Conservation (phyloP, 1,140 invertebrate genomes). For the Diachasmimorpha longicaudata region DNA sequence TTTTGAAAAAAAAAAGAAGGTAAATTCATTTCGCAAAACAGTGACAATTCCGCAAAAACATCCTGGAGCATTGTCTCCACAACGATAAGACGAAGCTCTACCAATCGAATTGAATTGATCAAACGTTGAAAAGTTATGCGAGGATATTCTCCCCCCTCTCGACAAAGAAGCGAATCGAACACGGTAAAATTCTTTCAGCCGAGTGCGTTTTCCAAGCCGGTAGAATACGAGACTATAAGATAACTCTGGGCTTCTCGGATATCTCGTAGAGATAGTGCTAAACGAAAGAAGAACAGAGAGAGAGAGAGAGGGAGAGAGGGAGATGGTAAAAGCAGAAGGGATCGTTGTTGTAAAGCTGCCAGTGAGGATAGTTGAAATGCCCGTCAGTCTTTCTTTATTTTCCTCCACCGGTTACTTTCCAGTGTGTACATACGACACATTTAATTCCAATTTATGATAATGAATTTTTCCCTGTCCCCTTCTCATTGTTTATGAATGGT, state of each 20-base stretch:
- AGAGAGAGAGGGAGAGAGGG: neutral
- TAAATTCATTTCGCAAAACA: too few relatives aligned
- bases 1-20: too few relatives aligned
- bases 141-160: neutral
- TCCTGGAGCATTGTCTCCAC: neutral
- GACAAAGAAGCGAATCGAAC: neutral
- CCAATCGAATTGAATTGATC: constrained; percentile 4
- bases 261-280: constrained; percentile 1
- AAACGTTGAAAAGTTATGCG: neutral
- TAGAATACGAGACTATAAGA: constrained; percentile 9
- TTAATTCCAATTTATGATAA: constrained; percentile 54
- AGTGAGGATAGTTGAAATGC: neutral
- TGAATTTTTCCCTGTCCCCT: constrained; percentile 40
- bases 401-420: neutral
- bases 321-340: neutral
- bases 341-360: constrained; percentile 4
- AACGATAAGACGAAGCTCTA: too few relatives aligned
- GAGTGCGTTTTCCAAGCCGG: neutral
- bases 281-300: neutral
- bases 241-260: constrained; percentile 8
- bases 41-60: neutral
- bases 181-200: constrained; percentile 5
- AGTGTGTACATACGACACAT: neutral
- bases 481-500: constrained; percentile 44
- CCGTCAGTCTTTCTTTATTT: neutral